Percentiles rank a stretch among this genome's conserved stretches.
Evolutionary conservation across 2,888 invertebrate genomes (phyloP).

Genomic region (Kryphioiulus occultus): DNA sequence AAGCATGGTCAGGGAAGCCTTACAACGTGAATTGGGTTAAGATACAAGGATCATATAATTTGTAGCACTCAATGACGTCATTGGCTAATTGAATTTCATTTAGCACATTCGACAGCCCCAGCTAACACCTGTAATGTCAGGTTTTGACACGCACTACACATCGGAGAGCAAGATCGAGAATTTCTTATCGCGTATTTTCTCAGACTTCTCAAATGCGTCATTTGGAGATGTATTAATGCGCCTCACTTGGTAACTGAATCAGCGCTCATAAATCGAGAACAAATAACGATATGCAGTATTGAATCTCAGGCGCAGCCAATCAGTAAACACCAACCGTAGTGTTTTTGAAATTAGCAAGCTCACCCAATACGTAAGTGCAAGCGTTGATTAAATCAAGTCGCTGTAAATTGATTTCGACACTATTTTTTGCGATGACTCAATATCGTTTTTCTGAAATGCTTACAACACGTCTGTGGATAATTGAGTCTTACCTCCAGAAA

Average conservation of each 20-base stretch:
- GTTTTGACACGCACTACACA: not conserved
- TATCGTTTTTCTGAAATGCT: no score
- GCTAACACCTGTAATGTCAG: not conserved
- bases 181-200: not conserved
- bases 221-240: not conserved
- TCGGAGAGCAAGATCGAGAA: not conserved
- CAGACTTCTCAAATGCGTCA: not conserved
- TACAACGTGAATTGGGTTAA: not conserved
- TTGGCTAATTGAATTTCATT: slow-evolving; percentile 7
- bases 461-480: no score
- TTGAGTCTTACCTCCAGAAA: not conserved
- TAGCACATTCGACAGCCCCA: not conserved
- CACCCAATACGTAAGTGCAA: not conserved
- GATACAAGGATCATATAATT: not conserved
- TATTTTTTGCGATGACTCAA: no score
- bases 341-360: not conserved
- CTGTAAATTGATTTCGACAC: not conserved
- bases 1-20: no score
- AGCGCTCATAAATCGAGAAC: not conserved
- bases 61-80: not conserved
- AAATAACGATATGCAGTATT: not conserved
- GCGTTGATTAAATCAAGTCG: not conserved
- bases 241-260: not conserved
- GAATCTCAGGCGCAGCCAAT: not conserved
- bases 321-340: not conserved